Percentiles rank a stretch among this genome's conserved stretches.
These are phyloP conservation scores for Phoronis australis DNA, from an alignment of 2,888 invertebrate genomes.

Conservation along the genomic window DNA sequence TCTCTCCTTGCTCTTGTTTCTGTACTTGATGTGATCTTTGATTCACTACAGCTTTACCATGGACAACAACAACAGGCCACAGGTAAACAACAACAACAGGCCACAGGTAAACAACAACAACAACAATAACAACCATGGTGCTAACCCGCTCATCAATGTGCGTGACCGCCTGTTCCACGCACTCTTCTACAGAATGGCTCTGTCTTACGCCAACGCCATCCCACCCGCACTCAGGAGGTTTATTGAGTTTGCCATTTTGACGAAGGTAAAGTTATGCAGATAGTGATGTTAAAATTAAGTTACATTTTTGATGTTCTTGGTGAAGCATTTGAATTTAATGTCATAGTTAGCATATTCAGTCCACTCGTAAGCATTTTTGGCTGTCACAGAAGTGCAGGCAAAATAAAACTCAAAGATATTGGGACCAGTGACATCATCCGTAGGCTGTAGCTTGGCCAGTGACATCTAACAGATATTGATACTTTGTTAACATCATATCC, in stretches of 20 bases:
- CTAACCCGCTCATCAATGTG: slow-evolving; percentile 57
- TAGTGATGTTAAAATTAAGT: not conserved
- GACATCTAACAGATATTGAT: no score
- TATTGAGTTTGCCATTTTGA: slow-evolving; percentile 75
- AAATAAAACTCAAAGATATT: no score
- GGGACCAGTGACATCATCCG: no score
- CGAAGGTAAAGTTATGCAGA: slow-evolving; percentile 68
- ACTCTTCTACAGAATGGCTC: slow-evolving; percentile 81
- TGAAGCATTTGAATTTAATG: not conserved
- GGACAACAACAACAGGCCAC: not conserved
- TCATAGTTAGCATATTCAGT: no score
- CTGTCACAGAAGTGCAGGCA: no score
- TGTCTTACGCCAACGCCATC: slow-evolving; percentile 86
- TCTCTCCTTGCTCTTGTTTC: no score
- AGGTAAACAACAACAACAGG: not conserved
- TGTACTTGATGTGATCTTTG: no score
- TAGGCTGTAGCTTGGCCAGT: no score
- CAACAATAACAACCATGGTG: slow-evolving; percentile 10
- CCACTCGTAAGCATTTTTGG: no score
- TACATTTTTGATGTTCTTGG: not conserved
- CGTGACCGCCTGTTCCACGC: slow-evolving; percentile 91
- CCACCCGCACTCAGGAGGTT: slow-evolving; percentile 73
- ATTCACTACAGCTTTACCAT: no score
- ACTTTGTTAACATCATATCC: no score
- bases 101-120: not conserved